Conservation (phyloP, 2,113 vertebrate genomes). For the Pterocles gutturalis region DNA sequence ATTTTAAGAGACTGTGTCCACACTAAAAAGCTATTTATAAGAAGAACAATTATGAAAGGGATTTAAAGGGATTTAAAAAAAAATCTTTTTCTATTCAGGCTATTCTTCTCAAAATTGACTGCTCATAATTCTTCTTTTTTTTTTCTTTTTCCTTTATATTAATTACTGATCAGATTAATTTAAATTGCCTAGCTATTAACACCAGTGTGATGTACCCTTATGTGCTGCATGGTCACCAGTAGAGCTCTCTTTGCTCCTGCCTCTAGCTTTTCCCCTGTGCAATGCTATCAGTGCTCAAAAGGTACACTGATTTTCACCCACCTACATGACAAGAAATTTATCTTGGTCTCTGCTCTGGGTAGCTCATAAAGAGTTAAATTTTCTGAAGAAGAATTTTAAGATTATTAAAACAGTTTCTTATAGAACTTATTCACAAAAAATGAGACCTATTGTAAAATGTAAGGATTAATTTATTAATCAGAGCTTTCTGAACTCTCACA, state of each 20-base stretch:
- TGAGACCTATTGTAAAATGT: conserved; percentile 73
- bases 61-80: neutral
- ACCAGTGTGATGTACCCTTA: neutral
- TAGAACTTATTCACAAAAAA: conserved; percentile 66
- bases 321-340: neutral
- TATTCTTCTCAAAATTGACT: neutral
- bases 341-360: neutral
- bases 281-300: neutral
- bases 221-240: neutral
- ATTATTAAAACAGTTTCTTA: conserved; percentile 47
- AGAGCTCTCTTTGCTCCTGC: neutral
- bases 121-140: neutral
- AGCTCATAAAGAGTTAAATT: conserved; percentile 65
- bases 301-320: neutral
- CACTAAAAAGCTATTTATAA: neutral
- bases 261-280: neutral
- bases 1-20: neutral
- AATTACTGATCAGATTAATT: neutral
- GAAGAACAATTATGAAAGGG: neutral
- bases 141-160: neutral
- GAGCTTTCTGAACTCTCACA: conserved; percentile 77
- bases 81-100: neutral
- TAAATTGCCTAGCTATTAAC: neutral
- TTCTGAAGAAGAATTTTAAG: conserved; percentile 4
- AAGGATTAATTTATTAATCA: conserved; percentile 82